Percentiles rank a stretch among this genome's conserved stretches.
Conservation (phyloP, 2,888 invertebrate species). For the Sturmia bella region DNA sequence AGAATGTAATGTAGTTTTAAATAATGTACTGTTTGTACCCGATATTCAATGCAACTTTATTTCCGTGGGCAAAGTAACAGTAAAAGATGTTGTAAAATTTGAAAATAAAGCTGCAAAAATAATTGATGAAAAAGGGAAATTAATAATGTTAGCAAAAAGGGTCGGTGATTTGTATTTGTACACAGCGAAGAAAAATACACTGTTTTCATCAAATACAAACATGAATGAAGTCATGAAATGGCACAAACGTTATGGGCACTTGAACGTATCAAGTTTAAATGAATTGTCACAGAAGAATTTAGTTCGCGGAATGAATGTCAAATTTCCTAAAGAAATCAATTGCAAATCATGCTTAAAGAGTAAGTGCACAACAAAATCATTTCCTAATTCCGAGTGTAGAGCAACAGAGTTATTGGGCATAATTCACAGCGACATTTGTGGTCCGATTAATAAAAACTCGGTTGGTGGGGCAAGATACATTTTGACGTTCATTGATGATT, state of each 20-base stretch:
- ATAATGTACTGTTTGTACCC: too few species aligned
- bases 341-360: background rate
- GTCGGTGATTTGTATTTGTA: slow-evolving; percentile 2
- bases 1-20: too few species aligned
- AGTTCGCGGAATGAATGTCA: background rate
- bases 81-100: too few species aligned
- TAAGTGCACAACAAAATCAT: too few species aligned
- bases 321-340: background rate
- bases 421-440: background rate
- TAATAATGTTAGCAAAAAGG: slow-evolving; percentile 7
- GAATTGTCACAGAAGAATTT: slow-evolving; percentile 3
- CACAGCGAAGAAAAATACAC: background rate
- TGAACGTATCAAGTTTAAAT: slow-evolving; percentile 16
- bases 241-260: slow-evolving; percentile 22
- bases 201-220: too few species aligned
- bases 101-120: too few species aligned
- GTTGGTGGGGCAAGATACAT: background rate
- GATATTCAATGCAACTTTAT: too few species aligned
- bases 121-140: too few species aligned
- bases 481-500: background rate
- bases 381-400: background rate
- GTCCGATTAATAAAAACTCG: background rate
- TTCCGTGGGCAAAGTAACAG: too few species aligned
- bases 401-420: background rate
- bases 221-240: background rate